Conservation (phyloP, 2,888 invertebrate genomes). For the Adineta ricciae region DNA sequence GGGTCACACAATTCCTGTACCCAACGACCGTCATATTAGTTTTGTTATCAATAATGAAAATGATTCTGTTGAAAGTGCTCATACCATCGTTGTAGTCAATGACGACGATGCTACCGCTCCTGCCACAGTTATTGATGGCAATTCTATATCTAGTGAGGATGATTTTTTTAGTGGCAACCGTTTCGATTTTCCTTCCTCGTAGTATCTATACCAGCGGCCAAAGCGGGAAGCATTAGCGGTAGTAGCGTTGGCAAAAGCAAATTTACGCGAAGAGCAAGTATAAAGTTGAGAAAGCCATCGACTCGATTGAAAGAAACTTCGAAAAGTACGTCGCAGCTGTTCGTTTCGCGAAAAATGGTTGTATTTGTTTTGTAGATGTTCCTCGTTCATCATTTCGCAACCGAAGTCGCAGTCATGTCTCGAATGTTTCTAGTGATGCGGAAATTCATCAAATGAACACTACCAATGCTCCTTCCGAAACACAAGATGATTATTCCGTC, state of each 20-base stretch:
- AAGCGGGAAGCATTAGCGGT: background rate
- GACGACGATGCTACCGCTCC: background rate
- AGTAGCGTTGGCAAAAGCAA: background rate
- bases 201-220: background rate
- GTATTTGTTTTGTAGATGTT: background rate
- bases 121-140: background rate
- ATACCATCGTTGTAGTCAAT: background rate
- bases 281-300: background rate
- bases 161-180: background rate
- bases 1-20: background rate
- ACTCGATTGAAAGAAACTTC: background rate
- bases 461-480: background rate
- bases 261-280: background rate
- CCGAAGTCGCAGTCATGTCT: background rate
- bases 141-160: background rate
- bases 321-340: background rate
- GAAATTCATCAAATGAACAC: background rate
- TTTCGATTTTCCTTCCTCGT: background rate
- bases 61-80: background rate
- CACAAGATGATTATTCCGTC: background rate
- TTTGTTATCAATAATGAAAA: conserved; percentile 42
- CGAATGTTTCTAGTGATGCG: background rate
- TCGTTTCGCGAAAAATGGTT: background rate
- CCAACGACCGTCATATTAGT: conserved; percentile 46
- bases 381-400: background rate